Evolutionary conservation across 2,113 vertebrate species (phyloP).

Genomic region (Pseudonaja textilis): DNA sequence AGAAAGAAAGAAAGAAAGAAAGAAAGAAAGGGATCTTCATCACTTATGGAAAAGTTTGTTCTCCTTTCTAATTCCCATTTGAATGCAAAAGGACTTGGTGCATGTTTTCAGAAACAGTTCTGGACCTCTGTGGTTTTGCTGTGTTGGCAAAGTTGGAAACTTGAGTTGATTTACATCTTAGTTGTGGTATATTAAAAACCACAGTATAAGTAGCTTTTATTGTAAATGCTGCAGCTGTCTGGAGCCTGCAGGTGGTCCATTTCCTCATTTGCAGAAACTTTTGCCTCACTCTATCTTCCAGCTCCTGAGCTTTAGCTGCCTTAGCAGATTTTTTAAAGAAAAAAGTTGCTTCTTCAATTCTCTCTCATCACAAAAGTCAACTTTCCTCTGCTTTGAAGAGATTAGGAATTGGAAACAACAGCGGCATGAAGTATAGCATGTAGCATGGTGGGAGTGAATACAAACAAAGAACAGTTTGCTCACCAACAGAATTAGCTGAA

Average conservation of each 20-base stretch:
- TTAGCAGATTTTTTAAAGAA: neutral
- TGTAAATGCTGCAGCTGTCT: neutral
- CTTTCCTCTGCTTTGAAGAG: neutral
- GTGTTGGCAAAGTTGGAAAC: neutral
- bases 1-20: too few relatives aligned
- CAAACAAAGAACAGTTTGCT: neutral
- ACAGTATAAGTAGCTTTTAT: neutral
- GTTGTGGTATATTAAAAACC: neutral
- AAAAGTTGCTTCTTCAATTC: neutral
- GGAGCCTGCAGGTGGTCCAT: neutral
- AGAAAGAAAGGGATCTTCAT: neutral
- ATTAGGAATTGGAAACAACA: neutral
- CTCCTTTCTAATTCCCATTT: neutral
- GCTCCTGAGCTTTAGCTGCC: neutral
- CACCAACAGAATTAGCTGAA: neutral
- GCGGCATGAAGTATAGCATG: neutral
- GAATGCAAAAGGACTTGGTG: neutral
- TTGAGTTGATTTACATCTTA: neutral
- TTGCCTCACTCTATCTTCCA: neutral
- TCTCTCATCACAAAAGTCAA: neutral
- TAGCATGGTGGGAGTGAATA: neutral
- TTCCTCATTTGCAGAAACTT: neutral
- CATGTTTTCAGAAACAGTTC: neutral
- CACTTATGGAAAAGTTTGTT: neutral
- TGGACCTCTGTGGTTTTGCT: neutral